Conservation (phyloP, 2,113 vertebrate genomes). For the Atractosteus spatula region DNA sequence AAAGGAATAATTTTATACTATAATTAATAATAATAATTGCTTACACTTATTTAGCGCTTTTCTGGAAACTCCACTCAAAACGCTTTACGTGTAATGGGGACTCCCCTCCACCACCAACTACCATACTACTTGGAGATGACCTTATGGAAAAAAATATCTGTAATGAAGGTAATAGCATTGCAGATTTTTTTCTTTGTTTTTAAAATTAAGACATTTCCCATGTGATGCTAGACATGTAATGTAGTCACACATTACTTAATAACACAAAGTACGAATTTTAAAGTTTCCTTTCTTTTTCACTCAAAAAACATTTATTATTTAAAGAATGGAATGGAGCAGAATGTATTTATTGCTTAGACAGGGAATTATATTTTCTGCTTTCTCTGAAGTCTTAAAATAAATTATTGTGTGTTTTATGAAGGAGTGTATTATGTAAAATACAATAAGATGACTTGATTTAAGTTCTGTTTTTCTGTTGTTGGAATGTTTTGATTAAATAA, state of each 20-base stretch:
- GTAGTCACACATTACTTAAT: conserved; percentile 25
- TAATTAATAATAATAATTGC: not conserved
- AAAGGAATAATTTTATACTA: no score
- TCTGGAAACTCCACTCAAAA: no score
- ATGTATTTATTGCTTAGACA: conserved; percentile 25
- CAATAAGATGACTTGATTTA: conserved; percentile 1
- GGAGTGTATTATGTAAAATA: not conserved
- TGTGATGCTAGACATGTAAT: conserved; percentile 27
- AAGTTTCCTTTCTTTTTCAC: conserved; percentile 29
- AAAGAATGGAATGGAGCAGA: conserved; percentile 14
- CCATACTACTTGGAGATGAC: not conserved
- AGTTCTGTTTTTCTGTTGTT: not conserved
- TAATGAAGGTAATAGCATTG: not conserved
- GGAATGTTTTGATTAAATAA: not conserved
- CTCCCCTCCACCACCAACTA: no score
- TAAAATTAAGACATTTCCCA: conserved; percentile 25
- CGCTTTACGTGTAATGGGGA: no score
- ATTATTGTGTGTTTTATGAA: conserved; percentile 1
- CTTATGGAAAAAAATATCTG: not conserved
- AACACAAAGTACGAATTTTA: conserved; percentile 27
- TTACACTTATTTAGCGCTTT: no score
- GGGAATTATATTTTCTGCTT: conserved; percentile 16
- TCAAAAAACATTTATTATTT: conserved; percentile 23
- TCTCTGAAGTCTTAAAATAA: conserved; percentile 1
- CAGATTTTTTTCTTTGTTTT: conserved; percentile 2